Base-by-base conservation (phyloP, 2,113 vertebrate genomes). In the Chaetodon trifascialis region DNA sequence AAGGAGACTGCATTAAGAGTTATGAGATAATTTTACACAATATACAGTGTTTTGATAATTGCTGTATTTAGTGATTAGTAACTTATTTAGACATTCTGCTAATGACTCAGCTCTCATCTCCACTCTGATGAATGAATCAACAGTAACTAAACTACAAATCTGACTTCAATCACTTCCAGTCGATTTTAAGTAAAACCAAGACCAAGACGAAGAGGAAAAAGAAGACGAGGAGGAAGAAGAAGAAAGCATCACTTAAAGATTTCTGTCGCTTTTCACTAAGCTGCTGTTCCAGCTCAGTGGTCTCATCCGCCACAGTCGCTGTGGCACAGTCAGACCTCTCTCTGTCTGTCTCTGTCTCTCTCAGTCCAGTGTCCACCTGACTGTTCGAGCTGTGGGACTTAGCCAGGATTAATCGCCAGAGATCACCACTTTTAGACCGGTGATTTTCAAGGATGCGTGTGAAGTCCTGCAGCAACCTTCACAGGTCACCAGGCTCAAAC, bases 321-420 rank as follows among this genome's bases (percentile, higher is more conserved):
- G 21, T 21, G 30, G 47, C 42, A 47, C 74, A 67, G 47, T 77
- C 54, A 75, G 63, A 79, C 40, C 56, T 47, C 34, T 16, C 11
- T 14, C 9, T 1, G 25, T 76, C 23, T 54, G 46, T 67, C 17
- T 63, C 16, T 44, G 34, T 46, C 58, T 71, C 40, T 54, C 19
- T 60, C 34, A 34, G 51, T 40, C 17, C 42, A 38, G 47, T 51
- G 58, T 67, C 80, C 76, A 80, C 67, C 67, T 85, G 75, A 88
- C 78, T 55, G 67, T 79, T 65, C 65, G 23, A 82, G 83, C 90
- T 85, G 82, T 73, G 54, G 77, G 87, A 86, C 75, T 91, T 89
- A 91, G 75, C 64, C 71, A 82, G 86, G 91, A 94, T 94, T 92
- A 93, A 92, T 91, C 78, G 19, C 15, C 80, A 82, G 68, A 90